Evolutionary conservation across 1,140 invertebrate species (phyloP).

Genomic region (Hylyphantes graminicola): DNA sequence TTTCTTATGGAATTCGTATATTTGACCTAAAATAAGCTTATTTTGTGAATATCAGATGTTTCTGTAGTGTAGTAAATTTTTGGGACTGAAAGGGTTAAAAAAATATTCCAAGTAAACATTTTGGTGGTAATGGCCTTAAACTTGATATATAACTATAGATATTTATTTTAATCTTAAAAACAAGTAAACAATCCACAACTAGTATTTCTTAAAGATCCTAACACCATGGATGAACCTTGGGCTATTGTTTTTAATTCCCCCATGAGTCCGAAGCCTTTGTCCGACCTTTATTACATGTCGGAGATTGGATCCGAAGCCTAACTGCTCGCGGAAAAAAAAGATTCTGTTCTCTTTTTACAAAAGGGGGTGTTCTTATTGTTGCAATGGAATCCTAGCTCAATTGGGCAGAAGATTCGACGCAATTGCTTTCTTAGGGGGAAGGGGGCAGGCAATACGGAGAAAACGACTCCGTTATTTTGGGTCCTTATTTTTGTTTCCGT

Average conservation of each 20-base stretch:
- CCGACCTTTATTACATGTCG: constrained; percentile 58
- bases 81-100: no score
- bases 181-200: no score
- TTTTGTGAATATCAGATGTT: no score
- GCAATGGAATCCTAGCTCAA: constrained; percentile 51
- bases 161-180: no score
- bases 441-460: constrained; percentile 22
- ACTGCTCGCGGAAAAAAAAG: background rate
- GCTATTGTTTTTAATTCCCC: constrained; percentile 59
- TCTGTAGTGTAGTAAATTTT: no score
- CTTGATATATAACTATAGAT: no score
- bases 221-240: constrained; percentile 39
- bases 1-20: no score
- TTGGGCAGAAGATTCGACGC: constrained; percentile 52
- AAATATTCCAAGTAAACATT: no score
- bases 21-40: no score
- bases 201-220: no score
- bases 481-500: background rate
- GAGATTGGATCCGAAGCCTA: constrained; percentile 56
- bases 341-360: constrained; percentile 19
- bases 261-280: constrained; percentile 50
- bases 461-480: constrained; percentile 42
- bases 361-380: background rate
- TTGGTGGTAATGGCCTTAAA: no score
- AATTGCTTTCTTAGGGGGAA: constrained; percentile 46